Conservation (phyloP, 92 coral and sea anemone species). For the Porites rus region DNA sequence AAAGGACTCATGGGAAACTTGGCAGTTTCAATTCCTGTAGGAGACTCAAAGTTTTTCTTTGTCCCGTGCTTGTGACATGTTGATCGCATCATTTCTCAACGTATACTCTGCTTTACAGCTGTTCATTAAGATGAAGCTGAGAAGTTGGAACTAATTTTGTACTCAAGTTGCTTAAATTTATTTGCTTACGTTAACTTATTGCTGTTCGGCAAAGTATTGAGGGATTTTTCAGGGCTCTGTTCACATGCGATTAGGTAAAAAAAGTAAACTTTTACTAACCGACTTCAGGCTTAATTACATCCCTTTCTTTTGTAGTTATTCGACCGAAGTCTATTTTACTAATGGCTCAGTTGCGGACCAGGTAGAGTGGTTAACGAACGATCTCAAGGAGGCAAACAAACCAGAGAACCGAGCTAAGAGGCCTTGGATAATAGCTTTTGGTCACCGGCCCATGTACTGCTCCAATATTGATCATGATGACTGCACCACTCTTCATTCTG, state of each 20-base stretch:
- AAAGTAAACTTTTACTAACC: not conserved
- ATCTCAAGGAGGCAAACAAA: constrained; percentile 74
- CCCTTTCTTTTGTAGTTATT: constrained; percentile 51
- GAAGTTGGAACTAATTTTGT: no score
- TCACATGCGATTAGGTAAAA: not conserved
- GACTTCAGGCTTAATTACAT: not conserved
- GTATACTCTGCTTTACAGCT: no score
- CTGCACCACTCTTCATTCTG: constrained; percentile 71
- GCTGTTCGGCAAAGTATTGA: no score
- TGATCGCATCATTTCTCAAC: no score
- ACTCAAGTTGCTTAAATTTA: no score
- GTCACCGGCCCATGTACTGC: constrained; percentile 91
- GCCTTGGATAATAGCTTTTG: constrained; percentile 87
- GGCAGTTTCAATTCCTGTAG: no score
- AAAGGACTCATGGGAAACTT: no score
- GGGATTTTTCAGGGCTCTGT: no score
- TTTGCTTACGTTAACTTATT: no score
- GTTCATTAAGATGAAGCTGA: no score
- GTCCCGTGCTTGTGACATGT: no score
- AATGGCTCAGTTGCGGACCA: constrained; percentile 64
- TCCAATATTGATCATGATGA: constrained; percentile 80
- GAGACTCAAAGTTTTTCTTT: no score
- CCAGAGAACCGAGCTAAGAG: constrained; percentile 71
- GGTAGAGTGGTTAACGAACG: constrained; percentile 71
- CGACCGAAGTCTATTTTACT: constrained; percentile 82